Evolutionary conservation across 2,797 vertebrate genomes (phyloP).

Genomic region (Vireo griseus): DNA sequence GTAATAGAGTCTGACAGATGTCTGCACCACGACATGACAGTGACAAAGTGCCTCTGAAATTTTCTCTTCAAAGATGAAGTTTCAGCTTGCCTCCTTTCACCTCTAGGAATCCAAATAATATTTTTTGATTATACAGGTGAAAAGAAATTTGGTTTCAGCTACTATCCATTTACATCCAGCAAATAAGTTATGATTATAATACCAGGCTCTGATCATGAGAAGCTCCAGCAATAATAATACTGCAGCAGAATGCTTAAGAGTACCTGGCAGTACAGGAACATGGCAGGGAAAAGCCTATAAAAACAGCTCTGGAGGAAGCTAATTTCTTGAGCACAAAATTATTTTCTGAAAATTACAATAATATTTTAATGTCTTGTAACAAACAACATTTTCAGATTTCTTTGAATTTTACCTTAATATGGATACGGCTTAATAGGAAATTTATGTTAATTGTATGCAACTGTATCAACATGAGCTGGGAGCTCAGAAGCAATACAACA

Average conservation of each 20-base stretch:
- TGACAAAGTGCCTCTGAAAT: conserved; percentile 66
- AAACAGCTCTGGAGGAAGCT: not conserved
- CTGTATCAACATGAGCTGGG: not conserved
- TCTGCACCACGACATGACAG: conserved; percentile 56
- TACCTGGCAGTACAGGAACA: not conserved
- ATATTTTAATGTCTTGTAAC: not conserved
- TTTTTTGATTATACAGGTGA: conserved; percentile 57
- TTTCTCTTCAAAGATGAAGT: conserved; percentile 67
- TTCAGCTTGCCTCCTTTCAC: conserved; percentile 63
- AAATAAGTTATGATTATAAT: conserved; percentile 50
- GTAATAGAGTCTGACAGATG: conserved; percentile 60
- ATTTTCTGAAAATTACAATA: not conserved
- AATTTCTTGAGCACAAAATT: not conserved
- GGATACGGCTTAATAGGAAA: not conserved
- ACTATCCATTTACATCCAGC: conserved; percentile 46
- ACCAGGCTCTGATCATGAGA: conserved; percentile 5
- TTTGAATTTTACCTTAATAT: not conserved
- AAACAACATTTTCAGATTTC: not conserved
- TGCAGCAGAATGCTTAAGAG: not conserved
- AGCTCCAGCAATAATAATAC: conserved; percentile 17
- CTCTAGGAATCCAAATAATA: conserved; percentile 62
- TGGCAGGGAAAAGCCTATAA: not conserved
- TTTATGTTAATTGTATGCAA: not conserved
- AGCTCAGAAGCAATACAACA: not conserved
- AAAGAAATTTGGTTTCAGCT: conserved; percentile 54